A percentile compares a stretch with the other conserved stretches of the same genome.
phyloP scores from a whole-genome alignment of 2,888 invertebrate genomes.

The Sclerodermus sp. region DNA sequence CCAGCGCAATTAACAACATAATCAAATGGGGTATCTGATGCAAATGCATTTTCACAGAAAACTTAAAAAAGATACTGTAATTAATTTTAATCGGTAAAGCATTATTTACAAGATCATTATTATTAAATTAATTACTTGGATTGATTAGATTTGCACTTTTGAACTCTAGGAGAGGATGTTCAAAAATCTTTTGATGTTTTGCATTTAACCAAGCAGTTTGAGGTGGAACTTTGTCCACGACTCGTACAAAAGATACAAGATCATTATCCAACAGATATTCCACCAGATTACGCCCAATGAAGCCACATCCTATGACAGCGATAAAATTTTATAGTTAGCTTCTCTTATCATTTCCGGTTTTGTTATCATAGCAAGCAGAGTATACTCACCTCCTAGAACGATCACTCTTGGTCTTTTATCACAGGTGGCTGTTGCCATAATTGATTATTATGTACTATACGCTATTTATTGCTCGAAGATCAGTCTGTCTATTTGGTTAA shows the following conservation, averaged over 20 bases:
- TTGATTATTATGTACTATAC: constrained; percentile 35
- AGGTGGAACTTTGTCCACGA: constrained; percentile 92
- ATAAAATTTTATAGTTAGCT: constrained; percentile 18
- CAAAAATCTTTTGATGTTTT: constrained; percentile 72
- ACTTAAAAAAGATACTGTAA: constrained; percentile 62
- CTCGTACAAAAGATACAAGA: constrained; percentile 72
- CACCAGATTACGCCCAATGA: constrained; percentile 88
- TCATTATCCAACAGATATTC: constrained; percentile 78
- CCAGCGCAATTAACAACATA: constrained; percentile 88
- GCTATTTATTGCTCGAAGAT: too few species aligned
- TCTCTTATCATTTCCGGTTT: constrained; percentile 22
- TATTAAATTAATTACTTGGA: constrained; percentile 63
- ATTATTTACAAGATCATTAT: background rate
- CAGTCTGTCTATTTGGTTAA: too few species aligned
- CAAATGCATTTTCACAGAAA: constrained; percentile 79
- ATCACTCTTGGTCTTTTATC: constrained; percentile 49
- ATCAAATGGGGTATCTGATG: constrained; percentile 68
- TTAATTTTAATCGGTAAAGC: background rate
- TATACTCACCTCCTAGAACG: constrained; percentile 47
- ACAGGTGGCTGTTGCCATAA: constrained; percentile 43
- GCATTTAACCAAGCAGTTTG: constrained; percentile 88
- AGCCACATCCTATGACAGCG: constrained; percentile 78
- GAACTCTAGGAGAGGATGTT: constrained; percentile 79
- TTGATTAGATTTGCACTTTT: constrained; percentile 91
- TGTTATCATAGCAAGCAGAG: constrained; percentile 1